Evolutionary conservation across 2,113 vertebrate genomes (phyloP).

Genomic region (Ahaetulla prasina): DNA sequence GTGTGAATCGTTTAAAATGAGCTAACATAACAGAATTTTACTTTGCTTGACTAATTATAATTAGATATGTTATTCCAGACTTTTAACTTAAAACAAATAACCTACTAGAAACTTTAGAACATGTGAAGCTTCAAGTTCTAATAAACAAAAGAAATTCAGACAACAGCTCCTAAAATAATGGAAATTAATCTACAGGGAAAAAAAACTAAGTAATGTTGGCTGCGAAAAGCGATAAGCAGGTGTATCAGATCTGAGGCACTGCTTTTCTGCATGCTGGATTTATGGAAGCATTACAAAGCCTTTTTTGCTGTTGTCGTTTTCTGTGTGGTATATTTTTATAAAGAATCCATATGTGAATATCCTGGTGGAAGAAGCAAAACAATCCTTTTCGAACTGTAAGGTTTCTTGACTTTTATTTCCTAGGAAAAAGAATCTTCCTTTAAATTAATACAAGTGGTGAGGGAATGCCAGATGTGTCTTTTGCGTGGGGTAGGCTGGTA

Average conservation of each 20-base stretch:
- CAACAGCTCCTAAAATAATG: background rate
- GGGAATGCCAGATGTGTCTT: slow-evolving; percentile 63
- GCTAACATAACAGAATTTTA: background rate
- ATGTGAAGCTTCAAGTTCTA: background rate
- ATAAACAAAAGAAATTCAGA: background rate
- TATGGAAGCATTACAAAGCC: background rate
- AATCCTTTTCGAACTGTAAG: background rate
- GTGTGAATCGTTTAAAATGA: background rate
- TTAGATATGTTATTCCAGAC: background rate
- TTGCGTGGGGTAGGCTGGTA: slow-evolving; percentile 71
- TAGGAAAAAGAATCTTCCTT: background rate
- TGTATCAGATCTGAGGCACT: background rate
- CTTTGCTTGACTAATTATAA: background rate
- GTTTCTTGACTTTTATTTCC: background rate
- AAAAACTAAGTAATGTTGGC: background rate
- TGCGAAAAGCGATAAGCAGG: background rate
- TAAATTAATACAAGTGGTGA: slow-evolving; percentile 65
- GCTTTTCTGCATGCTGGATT: background rate
- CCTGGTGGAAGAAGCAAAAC: background rate
- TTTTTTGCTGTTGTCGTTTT: background rate
- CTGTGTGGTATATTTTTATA: background rate
- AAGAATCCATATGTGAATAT: background rate
- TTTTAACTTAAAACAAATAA: background rate
- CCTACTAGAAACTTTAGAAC: background rate
- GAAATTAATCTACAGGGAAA: background rate